Evolutionary conservation across 1,140 invertebrate species (phyloP).

Genomic region (Brachionus rotundiformis): DNA sequence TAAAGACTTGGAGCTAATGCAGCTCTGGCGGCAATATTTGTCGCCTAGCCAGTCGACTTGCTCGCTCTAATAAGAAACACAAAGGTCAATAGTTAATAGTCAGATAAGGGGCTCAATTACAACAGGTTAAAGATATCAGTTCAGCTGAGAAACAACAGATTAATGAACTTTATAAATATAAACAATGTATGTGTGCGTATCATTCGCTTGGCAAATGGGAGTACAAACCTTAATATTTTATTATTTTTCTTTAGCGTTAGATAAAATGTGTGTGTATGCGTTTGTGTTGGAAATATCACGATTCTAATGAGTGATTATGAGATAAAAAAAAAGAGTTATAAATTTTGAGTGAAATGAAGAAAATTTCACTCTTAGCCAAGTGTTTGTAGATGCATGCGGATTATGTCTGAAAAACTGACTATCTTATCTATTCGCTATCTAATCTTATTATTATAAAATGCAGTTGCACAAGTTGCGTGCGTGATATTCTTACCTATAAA

Average conservation of each 20-base stretch:
- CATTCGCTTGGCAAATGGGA: neutral
- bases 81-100: neutral
- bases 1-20: too few species aligned
- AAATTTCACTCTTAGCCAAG: neutral
- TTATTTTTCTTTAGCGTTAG: too few species aligned
- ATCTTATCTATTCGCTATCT: constrained; percentile 6
- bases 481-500: neutral
- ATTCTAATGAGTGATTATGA: neutral
- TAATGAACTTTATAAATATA: neutral
- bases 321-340: neutral
- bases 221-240: neutral
- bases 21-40: too few species aligned
- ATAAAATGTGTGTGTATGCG: neutral
- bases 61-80: too few species aligned
- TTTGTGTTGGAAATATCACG: neutral
- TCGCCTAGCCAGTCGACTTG: too few species aligned
- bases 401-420: neutral
- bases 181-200: neutral
- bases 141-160: neutral
- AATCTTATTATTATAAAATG: neutral
- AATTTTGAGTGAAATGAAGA: neutral
- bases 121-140: neutral
- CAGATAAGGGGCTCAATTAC: neutral
- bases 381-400: neutral
- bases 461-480: neutral